Conservation (phyloP, 2,113 vertebrate genomes). For the Aix galericulata region DNA sequence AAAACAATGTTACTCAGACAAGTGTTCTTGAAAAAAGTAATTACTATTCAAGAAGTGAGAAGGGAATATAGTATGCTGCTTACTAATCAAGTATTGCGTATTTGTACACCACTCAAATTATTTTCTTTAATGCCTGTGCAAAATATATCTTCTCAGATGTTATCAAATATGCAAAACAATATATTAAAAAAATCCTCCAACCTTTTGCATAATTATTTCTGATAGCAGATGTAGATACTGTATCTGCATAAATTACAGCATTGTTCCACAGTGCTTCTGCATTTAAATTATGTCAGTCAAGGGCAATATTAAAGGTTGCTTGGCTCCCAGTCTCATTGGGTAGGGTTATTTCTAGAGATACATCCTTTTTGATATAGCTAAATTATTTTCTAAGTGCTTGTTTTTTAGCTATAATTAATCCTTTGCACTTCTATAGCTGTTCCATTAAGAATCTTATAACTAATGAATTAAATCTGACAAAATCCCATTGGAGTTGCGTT, state of each 20-base stretch:
- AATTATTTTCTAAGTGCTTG: constrained; percentile 60
- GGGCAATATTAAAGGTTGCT: constrained; percentile 10
- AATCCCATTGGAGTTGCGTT: constrained; percentile 45
- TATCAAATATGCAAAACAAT: constrained; percentile 24
- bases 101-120: constrained; percentile 4
- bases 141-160: not conserved
- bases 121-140: not conserved
- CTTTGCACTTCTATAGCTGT: constrained; percentile 46
- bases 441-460: constrained; percentile 34
- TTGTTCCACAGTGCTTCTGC: constrained; percentile 7
- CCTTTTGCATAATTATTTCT: constrained; percentile 11
- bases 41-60: not conserved
- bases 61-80: not conserved
- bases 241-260: constrained; percentile 27
- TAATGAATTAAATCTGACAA: constrained; percentile 52
- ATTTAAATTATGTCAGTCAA: constrained; percentile 32
- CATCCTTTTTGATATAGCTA: constrained; percentile 23
- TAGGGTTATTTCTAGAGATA: constrained; percentile 21
- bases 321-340: not conserved
- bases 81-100: not conserved
- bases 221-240: constrained; percentile 21
- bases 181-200: not conserved
- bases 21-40: not conserved
- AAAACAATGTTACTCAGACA: not conserved
- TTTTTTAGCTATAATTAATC: constrained; percentile 62